Base-by-base conservation (phyloP, 2,113 vertebrate species). In the Prunella fulvescens region DNA sequence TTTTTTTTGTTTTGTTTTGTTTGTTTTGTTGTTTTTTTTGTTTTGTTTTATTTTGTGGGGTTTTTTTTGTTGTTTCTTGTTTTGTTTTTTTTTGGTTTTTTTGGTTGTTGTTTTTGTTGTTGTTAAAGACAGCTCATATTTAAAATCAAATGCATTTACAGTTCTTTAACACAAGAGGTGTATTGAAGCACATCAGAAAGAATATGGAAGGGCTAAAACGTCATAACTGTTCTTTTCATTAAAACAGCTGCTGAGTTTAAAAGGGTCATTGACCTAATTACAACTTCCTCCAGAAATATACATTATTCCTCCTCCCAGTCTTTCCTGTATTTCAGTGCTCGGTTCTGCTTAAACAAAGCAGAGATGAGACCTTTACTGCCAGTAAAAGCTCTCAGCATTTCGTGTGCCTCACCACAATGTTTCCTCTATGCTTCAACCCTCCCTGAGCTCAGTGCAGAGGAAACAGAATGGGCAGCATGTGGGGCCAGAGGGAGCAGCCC, bases 381-480 rank as follows among this genome's bases (percentile, higher is more conserved):
- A 51, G 23, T 57, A 26, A 80, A 76, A 88, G 18, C 26, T 47
- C 18, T 44, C 39, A n/a, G 50, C n/a, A 31, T 26, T 80, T 73
- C 1, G 1, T 2, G 8, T 56, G 57, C 24, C 33, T 77, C 40
- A n/a, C 44, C 76, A 35, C 19, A 47, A 48, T 2, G 1, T 42
- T 81, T 90, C 29, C 35, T 47, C 37, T 74, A 37, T 2, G 6
- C 40, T 45, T 74, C 66, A 33, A 24, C n/a, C 33, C 35, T 65
- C 48, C 19, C 31, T 56, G 73, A 53, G 6, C 44, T 33, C 37
- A 60, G 42, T 1, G 9, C 42, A 48, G 51, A 69, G 35, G 64
- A 40, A 22, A 23, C 3, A 1, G 9, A 0, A 1, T 37, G 65
- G 19, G 33, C 14, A 45, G 4, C 3, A 2, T 23, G 51, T 47